Percentiles rank a stretch among this genome's conserved stretches.
These are phyloP conservation scores for Gastracanthus pulcherrimus DNA, from an alignment of 2,888 invertebrate genomes.

Conservation along the genomic window DNA sequence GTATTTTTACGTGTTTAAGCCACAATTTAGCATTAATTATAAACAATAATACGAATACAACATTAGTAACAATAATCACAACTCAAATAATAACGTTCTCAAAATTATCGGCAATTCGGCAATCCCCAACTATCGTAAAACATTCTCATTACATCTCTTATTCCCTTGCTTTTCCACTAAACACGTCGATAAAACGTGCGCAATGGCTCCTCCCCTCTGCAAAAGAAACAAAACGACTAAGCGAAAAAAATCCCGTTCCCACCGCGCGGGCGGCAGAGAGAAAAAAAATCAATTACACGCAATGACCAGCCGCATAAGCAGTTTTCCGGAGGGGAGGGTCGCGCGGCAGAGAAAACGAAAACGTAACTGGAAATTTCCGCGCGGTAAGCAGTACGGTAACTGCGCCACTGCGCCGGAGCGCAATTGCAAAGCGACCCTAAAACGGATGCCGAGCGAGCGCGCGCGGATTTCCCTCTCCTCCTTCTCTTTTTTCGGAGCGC, in stretches of 20 bases:
- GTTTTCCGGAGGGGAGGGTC: slow-evolving; percentile 12
- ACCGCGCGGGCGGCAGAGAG: not conserved
- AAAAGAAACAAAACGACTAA: not conserved
- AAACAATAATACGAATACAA: too few species aligned
- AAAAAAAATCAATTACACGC: slow-evolving; percentile 52
- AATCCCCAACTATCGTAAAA: not conserved
- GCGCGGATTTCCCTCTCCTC: slow-evolving; percentile 43
- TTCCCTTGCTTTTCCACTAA: not conserved
- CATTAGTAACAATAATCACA: not conserved
- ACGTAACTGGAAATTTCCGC: slow-evolving; percentile 53
- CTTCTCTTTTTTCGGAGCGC: slow-evolving; percentile 7
- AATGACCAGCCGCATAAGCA: slow-evolving; percentile 52
- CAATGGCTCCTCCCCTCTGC: not conserved
- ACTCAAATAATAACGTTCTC: not conserved
- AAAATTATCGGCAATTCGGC: too few species aligned
- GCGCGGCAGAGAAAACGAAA: slow-evolving; percentile 42
- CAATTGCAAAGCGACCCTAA: slow-evolving; percentile 50
- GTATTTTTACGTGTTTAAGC: too few species aligned
- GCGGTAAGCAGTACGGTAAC: slow-evolving; percentile 52
- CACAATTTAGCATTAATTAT: too few species aligned
- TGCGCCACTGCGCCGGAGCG: slow-evolving; percentile 21
- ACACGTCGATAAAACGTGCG: not conserved
- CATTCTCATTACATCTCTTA: not conserved
- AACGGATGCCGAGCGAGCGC: slow-evolving; percentile 33
- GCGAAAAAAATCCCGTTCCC: not conserved